Evolutionary conservation across 2,888 invertebrate genomes (phyloP), one percentile per base, ranked within the genome.

Genomic region (Pomacea canaliculata): DNA sequence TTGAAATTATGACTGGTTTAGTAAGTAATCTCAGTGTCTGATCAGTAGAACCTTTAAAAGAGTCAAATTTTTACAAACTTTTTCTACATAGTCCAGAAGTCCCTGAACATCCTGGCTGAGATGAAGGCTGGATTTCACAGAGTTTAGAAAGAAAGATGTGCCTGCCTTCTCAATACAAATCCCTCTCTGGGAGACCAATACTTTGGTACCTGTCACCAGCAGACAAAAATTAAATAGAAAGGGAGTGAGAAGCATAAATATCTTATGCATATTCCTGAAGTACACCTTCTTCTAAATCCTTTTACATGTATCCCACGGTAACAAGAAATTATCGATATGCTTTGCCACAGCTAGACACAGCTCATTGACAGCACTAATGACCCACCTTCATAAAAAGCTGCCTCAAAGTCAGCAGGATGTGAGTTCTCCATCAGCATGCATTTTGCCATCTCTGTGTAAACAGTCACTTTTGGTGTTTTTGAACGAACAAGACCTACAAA

Each of bases 351-450:
- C 37, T 37, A 56, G 16, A 56, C 8, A 56, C 51, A 56, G 2
- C 10, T 56, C 10, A 16, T 8, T 56, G 51, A 56, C 16, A 16
- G 3, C 2, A 10, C 51, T 56, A 63, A 63, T 63, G 63, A 23
- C 86, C 71, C 80, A 87, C 91, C 91, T 85, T 90, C 88, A 84
- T 90, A 89, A 80, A 91, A 91, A 23, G 85, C 85, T 7, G 88
- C 89, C 77, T 89, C 89, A 82, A 90, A 90, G 79, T 91, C 90
- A 13, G 89, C 82, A 9, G 71, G n/a, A 0, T 94, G 93, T 1
- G 94, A 93, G 89, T 96, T 98, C 92, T 98, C 98, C 98, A 98
- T 98, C 49, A 97, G 93, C 85, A 96, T 94, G 89, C 96, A 97
- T 91, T 97, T 97, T 3, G 96, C 96, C 87, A 94, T 92, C 71